Evolutionary conservation across 2,888 invertebrate species (phyloP), one percentile per base, ranked within the genome.

Genomic region (Drosophila mercatorum): DNA sequence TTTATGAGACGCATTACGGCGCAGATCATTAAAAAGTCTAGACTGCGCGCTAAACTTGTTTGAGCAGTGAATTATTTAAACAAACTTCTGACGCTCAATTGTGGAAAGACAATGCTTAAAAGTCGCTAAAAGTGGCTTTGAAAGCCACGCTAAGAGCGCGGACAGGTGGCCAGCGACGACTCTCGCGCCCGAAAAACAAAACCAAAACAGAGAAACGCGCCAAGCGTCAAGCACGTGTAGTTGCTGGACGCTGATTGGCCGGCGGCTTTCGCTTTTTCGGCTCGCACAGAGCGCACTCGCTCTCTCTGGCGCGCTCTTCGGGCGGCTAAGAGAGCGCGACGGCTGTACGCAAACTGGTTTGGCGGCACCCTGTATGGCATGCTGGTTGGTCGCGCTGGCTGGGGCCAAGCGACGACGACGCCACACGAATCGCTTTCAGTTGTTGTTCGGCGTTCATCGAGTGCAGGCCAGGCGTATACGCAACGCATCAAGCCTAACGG

Each of bases 261-360:
- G 63, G 31, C 46, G 74, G 86, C 86, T 86, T 86, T 86, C 89
- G 88, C 85, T 87, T 87, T 87, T 89, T 75, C 81, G 84, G 84
- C 47, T 49, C 49, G 51, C 68, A 53, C 64, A 73, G 80, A 80
- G 72, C 71, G 75, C 31, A 12, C 14, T 41, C n/a, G 46, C 46
- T 36, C 68, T 46, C 31, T 47, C 41, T 57, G 44, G n/a, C 26
- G 49, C 75, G 63, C 77, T 77, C 67, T 78, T 60, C 44, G 8
- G 1, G 22, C 5, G 5, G 2, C 5, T 31, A 72, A 72, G 58
- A 78, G 78, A 64, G 75, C 38, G 31, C 3, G 34, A 44, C 79
- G 71, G 77, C 81, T 69, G 87, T 81, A 70, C 22, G 26, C 6
- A 10, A 41, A 41, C 55, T 55, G 55, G 40, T 53, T 53, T 53